These are phyloP conservation scores for Meandrusa payeni DNA, from an alignment of 2,888 invertebrate species.

Conservation along the genomic window DNA sequence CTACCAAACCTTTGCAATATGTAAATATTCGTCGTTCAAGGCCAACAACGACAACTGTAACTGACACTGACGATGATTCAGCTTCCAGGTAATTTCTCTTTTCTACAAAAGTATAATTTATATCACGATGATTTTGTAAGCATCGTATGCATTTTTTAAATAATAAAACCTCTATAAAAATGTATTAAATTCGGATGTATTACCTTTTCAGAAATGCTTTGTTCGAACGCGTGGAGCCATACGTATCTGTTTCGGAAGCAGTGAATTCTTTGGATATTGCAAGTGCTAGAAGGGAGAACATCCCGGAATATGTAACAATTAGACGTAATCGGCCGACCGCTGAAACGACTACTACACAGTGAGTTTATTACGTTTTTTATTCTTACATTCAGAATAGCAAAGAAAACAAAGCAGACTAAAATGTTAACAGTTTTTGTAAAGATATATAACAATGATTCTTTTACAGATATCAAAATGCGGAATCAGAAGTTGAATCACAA, in stretches of 20 bases:
- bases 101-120: too few species aligned
- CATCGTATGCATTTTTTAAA: too few species aligned
- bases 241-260: constrained; percentile 50
- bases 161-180: too few species aligned
- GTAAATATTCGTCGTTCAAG: constrained; percentile 86
- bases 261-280: constrained; percentile 49
- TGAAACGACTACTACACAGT: constrained; percentile 71
- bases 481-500: constrained; percentile 52
- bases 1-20: constrained; percentile 80
- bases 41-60: constrained; percentile 61
- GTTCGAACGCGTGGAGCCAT: constrained; percentile 61
- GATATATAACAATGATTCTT: constrained; percentile 37
- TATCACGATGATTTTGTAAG: too few species aligned
- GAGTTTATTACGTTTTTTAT: constrained; percentile 39
- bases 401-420: background rate
- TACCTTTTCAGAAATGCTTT: constrained; percentile 64
- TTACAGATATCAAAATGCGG: constrained; percentile 53
- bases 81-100: constrained; percentile 54
- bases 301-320: constrained; percentile 85
- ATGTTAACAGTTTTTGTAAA: constrained; percentile 32
- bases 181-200: too few species aligned
- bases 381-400: too few species aligned
- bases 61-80: constrained; percentile 60
- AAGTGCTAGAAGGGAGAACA: constrained; percentile 53
- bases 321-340: constrained; percentile 79